Conservation (phyloP, 2,888 invertebrate genomes). For the Nebria salina region DNA sequence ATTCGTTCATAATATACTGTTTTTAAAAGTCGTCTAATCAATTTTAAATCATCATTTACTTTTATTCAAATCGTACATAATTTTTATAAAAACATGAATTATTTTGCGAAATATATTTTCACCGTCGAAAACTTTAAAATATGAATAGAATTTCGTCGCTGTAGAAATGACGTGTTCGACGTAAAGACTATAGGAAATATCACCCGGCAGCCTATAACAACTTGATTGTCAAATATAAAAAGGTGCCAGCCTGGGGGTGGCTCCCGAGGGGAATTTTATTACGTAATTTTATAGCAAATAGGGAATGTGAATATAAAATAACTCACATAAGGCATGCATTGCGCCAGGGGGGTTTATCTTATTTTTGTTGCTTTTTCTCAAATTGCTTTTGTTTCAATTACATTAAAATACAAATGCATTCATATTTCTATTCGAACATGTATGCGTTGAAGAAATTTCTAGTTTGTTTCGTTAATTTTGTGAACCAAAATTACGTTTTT, state of each 20-base stretch:
- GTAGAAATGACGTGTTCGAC: too few species aligned
- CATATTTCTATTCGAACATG: neutral
- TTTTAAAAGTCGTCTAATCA: too few species aligned
- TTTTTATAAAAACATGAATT: too few species aligned
- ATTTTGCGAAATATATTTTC: too few species aligned
- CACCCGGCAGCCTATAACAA: constrained; percentile 32
- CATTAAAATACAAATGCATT: constrained; percentile 10
- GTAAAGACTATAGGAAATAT: constrained; percentile 11
- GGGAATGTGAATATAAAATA: constrained; percentile 46
- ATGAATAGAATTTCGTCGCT: neutral
- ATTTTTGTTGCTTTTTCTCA: neutral
- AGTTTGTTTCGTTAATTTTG: too few species aligned
- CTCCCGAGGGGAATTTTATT: constrained; percentile 32
- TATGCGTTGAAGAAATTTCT: too few species aligned
- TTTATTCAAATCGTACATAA: too few species aligned
- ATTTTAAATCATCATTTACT: too few species aligned
- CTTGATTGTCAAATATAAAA: constrained; percentile 41
- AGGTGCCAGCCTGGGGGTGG: constrained; percentile 18
- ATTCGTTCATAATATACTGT: too few species aligned
- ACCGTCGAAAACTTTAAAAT: neutral
- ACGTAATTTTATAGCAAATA: constrained; percentile 42
- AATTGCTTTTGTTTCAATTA: constrained; percentile 4
- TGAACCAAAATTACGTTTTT: too few species aligned
- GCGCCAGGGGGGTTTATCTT: neutral
- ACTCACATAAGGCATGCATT: constrained; percentile 23